These are phyloP conservation scores for Theonella swinhoei DNA, from an alignment of 37 sponge, comb jelly and placozoan species.

Conservation along the genomic window DNA sequence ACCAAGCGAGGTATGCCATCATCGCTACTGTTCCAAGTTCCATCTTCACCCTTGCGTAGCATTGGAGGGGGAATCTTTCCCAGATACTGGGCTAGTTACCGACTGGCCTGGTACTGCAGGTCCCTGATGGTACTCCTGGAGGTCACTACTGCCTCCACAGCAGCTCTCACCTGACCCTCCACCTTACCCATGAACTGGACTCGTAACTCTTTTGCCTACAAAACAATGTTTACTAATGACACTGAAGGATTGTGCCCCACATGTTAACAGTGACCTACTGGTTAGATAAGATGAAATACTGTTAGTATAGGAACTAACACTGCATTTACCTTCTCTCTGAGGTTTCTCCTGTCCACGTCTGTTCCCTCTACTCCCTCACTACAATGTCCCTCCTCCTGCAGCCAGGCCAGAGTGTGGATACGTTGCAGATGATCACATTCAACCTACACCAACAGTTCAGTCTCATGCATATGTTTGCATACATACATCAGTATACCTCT, in stretches of 20 bases:
- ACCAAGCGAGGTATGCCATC: no score
- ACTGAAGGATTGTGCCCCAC: background rate
- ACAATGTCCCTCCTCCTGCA: slow-evolving; percentile 36
- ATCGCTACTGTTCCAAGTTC: no score
- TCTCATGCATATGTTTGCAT: no score
- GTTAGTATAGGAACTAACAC: background rate
- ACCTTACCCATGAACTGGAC: slow-evolving; percentile 44
- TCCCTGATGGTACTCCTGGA: background rate
- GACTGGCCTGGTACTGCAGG: no score
- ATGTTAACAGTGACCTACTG: no score
- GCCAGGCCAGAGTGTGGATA: slow-evolving; percentile 76
- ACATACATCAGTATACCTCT: no score
- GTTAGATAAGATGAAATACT: no score
- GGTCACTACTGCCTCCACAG: background rate
- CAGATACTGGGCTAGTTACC: no score
- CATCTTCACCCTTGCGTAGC: no score
- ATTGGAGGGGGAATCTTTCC: no score
- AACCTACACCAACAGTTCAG: no score
- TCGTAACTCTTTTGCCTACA: slow-evolving; percentile 53
- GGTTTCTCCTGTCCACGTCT: background rate
- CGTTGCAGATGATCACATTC: slow-evolving; percentile 71
- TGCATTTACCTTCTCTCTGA: slow-evolving; percentile 28
- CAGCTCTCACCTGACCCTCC: slow-evolving; percentile 16
- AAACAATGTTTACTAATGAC: background rate
- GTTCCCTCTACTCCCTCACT: background rate